Conservation (phyloP, 2,113 vertebrate genomes). For the Larimichthys polyactis region DNA sequence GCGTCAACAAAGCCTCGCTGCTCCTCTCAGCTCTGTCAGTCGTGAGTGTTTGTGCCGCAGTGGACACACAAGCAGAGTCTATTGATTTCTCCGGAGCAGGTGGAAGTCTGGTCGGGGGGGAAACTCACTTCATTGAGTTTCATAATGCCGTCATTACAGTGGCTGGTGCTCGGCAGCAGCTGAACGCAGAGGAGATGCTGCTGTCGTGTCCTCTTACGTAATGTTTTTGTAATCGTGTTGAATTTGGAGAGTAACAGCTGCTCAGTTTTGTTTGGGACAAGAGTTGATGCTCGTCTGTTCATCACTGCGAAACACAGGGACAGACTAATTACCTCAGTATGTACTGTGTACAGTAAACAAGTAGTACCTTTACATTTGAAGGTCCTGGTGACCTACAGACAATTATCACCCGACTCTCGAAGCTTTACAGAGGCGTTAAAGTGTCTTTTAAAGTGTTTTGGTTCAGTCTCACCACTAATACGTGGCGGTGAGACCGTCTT, state of each 20-base stretch:
- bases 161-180: slow-evolving; percentile 10
- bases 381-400: neutral
- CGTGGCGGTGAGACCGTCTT: too few species aligned
- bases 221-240: slow-evolving; percentile 63
- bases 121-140: slow-evolving; percentile 22
- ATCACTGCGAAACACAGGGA: slow-evolving; percentile 28
- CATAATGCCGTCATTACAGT: slow-evolving; percentile 28
- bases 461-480: neutral
- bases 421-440: neutral
- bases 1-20: slow-evolving; percentile 27
- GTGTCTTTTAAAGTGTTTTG: neutral
- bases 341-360: neutral
- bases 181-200: slow-evolving; percentile 27
- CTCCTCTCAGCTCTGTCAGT: neutral
- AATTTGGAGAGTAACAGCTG: slow-evolving; percentile 62
- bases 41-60: slow-evolving; percentile 18
- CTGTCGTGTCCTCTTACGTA: slow-evolving; percentile 65
- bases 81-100: slow-evolving; percentile 46
- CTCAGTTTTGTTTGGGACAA: slow-evolving; percentile 44
- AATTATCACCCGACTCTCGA: neutral
- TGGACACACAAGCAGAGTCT: slow-evolving; percentile 14
- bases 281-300: slow-evolving; percentile 20
- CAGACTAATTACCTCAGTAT: neutral
- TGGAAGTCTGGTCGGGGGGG: slow-evolving; percentile 13
- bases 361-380: neutral